A percentile compares a stretch with the other conserved stretches of the same genome.
Conservation (phyloP, 1,140 invertebrate species). For the Cepaea nemoralis region DNA sequence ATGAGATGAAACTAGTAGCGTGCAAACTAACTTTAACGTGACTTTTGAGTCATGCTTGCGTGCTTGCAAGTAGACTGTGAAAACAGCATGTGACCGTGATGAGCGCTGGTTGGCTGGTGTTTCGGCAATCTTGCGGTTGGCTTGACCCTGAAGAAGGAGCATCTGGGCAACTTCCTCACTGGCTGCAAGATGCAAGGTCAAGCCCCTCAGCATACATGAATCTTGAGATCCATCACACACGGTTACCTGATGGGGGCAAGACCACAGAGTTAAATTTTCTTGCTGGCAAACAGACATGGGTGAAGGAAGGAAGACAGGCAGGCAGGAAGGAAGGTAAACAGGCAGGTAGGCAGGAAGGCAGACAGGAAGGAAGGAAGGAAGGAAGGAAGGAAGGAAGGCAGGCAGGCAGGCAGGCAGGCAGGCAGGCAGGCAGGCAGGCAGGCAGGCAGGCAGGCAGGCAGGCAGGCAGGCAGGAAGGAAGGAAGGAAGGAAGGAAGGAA, state of each 20-base stretch:
- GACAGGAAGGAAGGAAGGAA: constrained; percentile 39
- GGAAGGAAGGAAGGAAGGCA: constrained; percentile 41
- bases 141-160: constrained; percentile 76
- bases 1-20: too few relatives aligned
- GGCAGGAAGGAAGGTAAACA: constrained; percentile 39
- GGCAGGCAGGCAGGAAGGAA: constrained; percentile 5
- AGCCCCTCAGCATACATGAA: constrained; percentile 76
- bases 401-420: constrained; percentile 12
- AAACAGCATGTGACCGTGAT: constrained; percentile 80
- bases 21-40: constrained; percentile 67
- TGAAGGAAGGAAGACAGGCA: neutral
- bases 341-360: constrained; percentile 35
- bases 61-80: constrained; percentile 76
- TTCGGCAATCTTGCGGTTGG: constrained; percentile 77
- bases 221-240: constrained; percentile 76
- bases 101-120: constrained; percentile 71
- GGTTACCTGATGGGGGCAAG: constrained; percentile 71
- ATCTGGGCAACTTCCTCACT: constrained; percentile 77
- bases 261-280: too few relatives aligned
- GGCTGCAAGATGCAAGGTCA: constrained; percentile 75
- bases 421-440: neutral
- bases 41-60: constrained; percentile 72
- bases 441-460: neutral
- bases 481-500: constrained; percentile 25
- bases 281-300: too few relatives aligned